A percentile compares a stretch with the other conserved stretches of the same genome.
Conservation (phyloP, 2,113 vertebrate species). For the Myotis brandtii region DNA sequence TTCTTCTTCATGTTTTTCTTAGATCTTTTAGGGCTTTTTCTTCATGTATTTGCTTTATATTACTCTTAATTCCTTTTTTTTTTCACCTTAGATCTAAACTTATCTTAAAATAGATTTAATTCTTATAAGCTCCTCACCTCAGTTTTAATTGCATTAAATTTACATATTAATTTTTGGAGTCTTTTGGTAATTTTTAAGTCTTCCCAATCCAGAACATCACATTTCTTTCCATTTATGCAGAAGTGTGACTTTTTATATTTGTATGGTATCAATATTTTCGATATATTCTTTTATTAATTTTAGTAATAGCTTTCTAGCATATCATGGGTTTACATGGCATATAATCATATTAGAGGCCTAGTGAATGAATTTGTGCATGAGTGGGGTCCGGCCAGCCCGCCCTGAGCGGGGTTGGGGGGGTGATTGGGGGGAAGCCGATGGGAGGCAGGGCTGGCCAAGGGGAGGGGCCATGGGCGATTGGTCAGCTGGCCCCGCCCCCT, state of each 20-base stretch:
- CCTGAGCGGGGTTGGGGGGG: rapidly evolving
- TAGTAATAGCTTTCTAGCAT: not conserved
- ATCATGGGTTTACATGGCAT: not conserved
- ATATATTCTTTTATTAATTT: not conserved
- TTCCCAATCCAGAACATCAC: not conserved
- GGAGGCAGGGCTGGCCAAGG: too few relatives aligned
- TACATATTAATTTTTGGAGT: not conserved
- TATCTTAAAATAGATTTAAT: not conserved
- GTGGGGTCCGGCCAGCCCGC: too few relatives aligned
- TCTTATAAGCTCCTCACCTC: not conserved
- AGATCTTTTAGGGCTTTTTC: not conserved
- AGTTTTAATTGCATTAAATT: not conserved
- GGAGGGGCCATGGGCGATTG: too few relatives aligned
- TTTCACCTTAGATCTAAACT: not conserved
- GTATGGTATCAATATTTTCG: not conserved
- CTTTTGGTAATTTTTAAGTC: not conserved
- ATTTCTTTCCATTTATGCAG: not conserved
- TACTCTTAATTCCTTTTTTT: not conserved
- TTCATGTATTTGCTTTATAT: not conserved
- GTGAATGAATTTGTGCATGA: too few relatives aligned
- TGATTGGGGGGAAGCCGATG: too few relatives aligned
- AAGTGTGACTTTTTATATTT: not conserved
- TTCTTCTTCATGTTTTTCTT: constrained; percentile 11
- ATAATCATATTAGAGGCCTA: not conserved
- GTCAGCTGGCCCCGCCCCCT: too few relatives aligned